Evolutionary conservation across 2,888 invertebrate genomes (phyloP).

Genomic region (Dichetophora obliterata): DNA sequence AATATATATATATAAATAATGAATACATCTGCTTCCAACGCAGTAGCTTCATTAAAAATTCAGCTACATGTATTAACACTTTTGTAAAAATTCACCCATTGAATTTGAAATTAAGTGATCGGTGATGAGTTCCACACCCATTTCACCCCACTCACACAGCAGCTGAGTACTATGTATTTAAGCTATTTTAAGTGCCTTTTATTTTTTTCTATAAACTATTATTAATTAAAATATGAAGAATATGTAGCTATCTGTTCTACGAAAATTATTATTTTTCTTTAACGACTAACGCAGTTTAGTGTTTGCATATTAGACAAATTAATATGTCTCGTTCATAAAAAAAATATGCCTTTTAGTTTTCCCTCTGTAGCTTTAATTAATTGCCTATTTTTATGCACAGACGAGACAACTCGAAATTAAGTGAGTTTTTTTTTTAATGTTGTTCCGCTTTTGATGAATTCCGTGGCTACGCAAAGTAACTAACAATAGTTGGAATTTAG

Average conservation of each 20-base stretch:
- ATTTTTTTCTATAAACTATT: neutral
- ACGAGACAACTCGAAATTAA: neutral
- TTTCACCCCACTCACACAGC: neutral
- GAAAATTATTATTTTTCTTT: too few relatives aligned
- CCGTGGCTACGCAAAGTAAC: too few relatives aligned
- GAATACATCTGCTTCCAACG: slow-evolving; percentile 4
- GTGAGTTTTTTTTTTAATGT: too few relatives aligned
- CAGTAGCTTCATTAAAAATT: neutral
- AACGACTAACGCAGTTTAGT: neutral
- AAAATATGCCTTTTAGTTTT: neutral
- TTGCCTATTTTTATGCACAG: neutral
- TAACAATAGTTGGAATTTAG: too few relatives aligned
- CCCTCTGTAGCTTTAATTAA: neutral
- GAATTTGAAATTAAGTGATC: too few relatives aligned
- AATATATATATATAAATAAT: neutral
- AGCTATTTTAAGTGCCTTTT: neutral
- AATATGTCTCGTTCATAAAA: neutral
- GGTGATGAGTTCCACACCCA: too few relatives aligned
- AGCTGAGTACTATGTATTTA: neutral
- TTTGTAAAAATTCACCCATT: neutral
- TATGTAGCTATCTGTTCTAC: too few relatives aligned
- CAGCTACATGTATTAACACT: neutral
- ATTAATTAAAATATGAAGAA: neutral
- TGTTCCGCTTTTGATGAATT: too few relatives aligned
- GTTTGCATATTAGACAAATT: slow-evolving; percentile 6